Conservation (phyloP, 2,888 invertebrate genomes). For the Melanostoma scalare region DNA sequence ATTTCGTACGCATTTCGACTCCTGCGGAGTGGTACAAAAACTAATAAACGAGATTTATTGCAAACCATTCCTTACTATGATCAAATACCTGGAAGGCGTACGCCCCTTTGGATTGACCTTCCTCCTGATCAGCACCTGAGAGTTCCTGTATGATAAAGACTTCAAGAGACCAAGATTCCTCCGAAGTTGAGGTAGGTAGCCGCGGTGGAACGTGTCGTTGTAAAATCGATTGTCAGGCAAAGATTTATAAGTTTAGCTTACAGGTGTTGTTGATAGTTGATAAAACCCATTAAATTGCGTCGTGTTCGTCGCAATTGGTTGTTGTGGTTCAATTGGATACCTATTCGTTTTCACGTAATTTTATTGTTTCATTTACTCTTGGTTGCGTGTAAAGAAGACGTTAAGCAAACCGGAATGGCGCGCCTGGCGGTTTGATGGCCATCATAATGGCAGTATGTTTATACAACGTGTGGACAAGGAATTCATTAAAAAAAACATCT, state of each 20-base stretch:
- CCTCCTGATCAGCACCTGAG: conserved; percentile 46
- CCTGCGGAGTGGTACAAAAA: background rate
- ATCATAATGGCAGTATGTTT: conserved; percentile 54
- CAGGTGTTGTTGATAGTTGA: conserved; percentile 63
- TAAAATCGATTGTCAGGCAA: conserved; percentile 28
- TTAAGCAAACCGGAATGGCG: conserved; percentile 37
- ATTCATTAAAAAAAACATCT: conserved; percentile 23
- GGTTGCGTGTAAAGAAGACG: conserved; percentile 57
- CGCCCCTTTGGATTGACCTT: conserved; percentile 49
- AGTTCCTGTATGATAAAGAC: conserved; percentile 13
- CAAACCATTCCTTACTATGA: conserved; percentile 47
- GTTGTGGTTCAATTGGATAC: conserved; percentile 28
- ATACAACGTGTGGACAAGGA: conserved; percentile 42
- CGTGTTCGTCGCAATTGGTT: conserved; percentile 41
- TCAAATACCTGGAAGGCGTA: conserved; percentile 66
- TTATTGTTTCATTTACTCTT: conserved; percentile 32
- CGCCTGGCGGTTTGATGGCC: conserved; percentile 34
- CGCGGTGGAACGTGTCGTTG: conserved; percentile 45
- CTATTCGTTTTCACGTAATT: conserved; percentile 35
- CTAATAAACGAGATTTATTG: conserved; percentile 50
- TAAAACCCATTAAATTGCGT: conserved; percentile 48
- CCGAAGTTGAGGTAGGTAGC: background rate
- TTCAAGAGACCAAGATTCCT: conserved; percentile 5
- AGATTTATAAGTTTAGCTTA: conserved; percentile 66
- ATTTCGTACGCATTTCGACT: conserved; percentile 17